phyloP scores from a whole-genome alignment of 35 echinoderm and acorn worm species.

The Holothuria glaberrima region DNA sequence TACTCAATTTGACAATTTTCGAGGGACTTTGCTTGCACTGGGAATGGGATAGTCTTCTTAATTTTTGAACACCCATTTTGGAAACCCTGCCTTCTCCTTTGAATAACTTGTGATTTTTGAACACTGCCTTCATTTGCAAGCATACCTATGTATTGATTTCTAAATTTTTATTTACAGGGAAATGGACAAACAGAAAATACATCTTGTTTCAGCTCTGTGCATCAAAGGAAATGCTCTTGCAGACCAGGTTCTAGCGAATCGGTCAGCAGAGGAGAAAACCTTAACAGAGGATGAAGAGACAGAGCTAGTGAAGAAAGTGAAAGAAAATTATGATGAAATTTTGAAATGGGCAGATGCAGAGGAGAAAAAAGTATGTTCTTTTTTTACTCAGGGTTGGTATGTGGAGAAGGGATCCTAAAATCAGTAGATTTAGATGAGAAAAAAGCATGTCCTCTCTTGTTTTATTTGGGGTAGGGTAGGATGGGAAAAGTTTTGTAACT shows the following conservation, averaged over 20 bases:
- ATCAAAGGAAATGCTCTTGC: conserved; percentile 77
- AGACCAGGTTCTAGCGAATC: conserved; percentile 55
- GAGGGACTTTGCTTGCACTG: no score
- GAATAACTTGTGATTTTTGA: no score
- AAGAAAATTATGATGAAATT: conserved; percentile 75
- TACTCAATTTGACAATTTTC: no score
- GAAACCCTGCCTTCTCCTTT: no score
- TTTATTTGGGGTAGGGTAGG: no score
- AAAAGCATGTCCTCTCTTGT: no score
- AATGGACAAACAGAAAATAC: conserved; percentile 88
- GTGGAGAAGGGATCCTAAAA: background rate
- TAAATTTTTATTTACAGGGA: conserved; percentile 62
- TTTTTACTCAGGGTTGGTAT: background rate
- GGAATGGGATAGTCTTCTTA: no score
- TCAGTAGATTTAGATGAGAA: background rate
- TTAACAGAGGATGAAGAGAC: conserved; percentile 67
- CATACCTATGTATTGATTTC: background rate
- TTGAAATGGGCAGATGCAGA: conserved; percentile 93
- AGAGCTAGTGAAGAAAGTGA: conserved; percentile 58
- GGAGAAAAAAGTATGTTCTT: conserved; percentile 85
- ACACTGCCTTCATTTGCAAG: no score
- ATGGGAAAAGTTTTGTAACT: no score
- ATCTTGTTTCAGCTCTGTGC: conserved; percentile 74
- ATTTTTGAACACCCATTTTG: no score
- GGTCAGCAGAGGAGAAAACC: conserved; percentile 42